A percentile compares a stretch with the other conserved stretches of the same genome.
phyloP scores from a whole-genome alignment of 2,888 invertebrate species.

The Pogonocherus hispidulus region DNA sequence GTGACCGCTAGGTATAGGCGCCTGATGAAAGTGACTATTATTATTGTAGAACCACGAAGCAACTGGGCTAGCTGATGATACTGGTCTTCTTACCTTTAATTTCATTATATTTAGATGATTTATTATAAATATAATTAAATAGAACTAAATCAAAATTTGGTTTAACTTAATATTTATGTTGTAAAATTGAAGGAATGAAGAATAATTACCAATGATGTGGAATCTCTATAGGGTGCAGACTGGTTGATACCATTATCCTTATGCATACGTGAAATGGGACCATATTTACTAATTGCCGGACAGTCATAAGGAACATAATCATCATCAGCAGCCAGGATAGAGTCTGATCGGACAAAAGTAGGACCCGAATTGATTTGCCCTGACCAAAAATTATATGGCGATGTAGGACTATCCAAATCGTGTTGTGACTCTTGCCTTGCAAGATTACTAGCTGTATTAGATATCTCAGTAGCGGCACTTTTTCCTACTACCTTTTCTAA shows the following conservation, averaged over 20 bases:
- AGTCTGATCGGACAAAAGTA: conserved; percentile 67
- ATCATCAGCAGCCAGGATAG: conserved; percentile 74
- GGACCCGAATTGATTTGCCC: conserved; percentile 58
- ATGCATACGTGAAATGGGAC: conserved; percentile 76
- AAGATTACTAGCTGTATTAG: conserved; percentile 64
- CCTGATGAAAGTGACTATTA: conserved; percentile 61
- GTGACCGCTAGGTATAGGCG: conserved; percentile 59
- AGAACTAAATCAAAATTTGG: no score
- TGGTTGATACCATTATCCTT: conserved; percentile 60
- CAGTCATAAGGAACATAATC: conserved; percentile 79
- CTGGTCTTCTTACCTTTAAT: conserved; percentile 66
- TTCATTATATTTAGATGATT: no score
- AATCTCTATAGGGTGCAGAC: conserved; percentile 62
- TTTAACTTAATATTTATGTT: no score
- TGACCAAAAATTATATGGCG: conserved; percentile 65
- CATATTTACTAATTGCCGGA: conserved; percentile 77
- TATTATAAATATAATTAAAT: no score
- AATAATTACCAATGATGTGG: conserved; percentile 62
- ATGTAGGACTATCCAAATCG: conserved; percentile 63
- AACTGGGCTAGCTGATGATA: conserved; percentile 68
- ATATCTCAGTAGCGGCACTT: conserved; percentile 66
- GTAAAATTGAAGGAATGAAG: no score
- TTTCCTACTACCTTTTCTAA: conserved; percentile 75
- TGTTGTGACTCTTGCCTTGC: conserved; percentile 65
- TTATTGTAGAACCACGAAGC: conserved; percentile 69